Base-by-base conservation (phyloP, 2,888 invertebrate species). In the Watsonalla cultraria region DNA sequence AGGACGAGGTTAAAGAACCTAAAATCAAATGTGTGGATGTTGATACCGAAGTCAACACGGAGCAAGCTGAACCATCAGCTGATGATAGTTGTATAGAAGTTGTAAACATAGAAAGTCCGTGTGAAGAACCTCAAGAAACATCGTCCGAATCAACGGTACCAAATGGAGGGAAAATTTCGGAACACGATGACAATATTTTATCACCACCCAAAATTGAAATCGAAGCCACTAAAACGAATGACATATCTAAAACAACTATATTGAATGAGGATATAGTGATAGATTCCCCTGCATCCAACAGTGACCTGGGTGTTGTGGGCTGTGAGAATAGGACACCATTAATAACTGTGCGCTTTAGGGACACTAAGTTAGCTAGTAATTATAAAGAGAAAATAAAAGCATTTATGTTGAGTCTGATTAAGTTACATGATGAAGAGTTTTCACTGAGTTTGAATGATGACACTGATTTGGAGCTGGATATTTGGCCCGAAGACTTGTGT, bases 381-480 rank as follows among this genome's bases (percentile, higher is more conserved):
- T 92, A 91, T 67, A 92, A 90, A 68, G 68, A 80, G 37, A 80
- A 85, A 65, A 75, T 93, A 49, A 84, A 91, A 59, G 78, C 80
- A 48, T 92, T 92, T 70, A 78, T 92, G 72, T 68, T 89, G 50
- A 73, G 83, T 62, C 71, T 86, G 58, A 74, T 92, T 66, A 85
- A 84, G 72, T 58, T 82, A 54, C 76, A 82, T 72, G 72, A 80
- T 56, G 66, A 65, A 33, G 74, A 78, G 0, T 63, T 46, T 58
- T 54, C 70, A 15, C 54, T 58, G 59, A 72, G 74, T 47, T 71
- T 78, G 54, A 79, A 83, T 39, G 68, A 70, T 78, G 82, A 86
- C 54, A 80, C 81, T 67, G 84, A 87, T 60, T 72, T 85, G 60
- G 85, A 91, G 72, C 69, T 84, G 45, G 81, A 84, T 55, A 77